Base-by-base conservation (phyloP, 2,888 invertebrate genomes). In the Drosophila kanekoi region DNA sequence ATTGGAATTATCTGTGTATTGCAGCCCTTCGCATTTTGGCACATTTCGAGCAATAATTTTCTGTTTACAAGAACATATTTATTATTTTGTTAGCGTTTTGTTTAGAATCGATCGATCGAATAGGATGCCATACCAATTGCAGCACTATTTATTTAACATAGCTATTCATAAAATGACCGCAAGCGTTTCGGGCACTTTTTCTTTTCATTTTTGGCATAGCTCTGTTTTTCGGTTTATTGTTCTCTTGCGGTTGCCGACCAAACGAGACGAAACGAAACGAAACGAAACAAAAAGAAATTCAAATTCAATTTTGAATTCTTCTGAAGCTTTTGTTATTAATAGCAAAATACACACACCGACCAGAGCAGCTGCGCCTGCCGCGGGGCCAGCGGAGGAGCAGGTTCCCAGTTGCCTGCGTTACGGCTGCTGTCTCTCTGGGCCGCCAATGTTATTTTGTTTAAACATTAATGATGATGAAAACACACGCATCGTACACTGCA, bases 251-350 rank as follows among this genome's bases (percentile, higher is more conserved):
- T 67, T 75, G 79, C 72, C 72, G 85, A 65, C 62, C 79, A 75
- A 77, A 73, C 71, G 61, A 75, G 81, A 66, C 51, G 68, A 48
- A 45, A 51, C 38, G 18, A 18, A 68, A 68, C 72, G 65, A 69
- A 67, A 77, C 64, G 63, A 58, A 79, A 72, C 44, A 56, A 57
- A 68, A 56, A 43, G 33, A 74, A 71, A 66, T 64, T 70, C 32
- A 49, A 72, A 66, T 67, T 67, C 33, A 70, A 64, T 77, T 75
- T 75, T 57, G 53, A 87, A 83, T 85, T 84, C 87, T 85, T 87
- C 79, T 80, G 73, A 88, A 79, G 90, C 90, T 89, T 86, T 89
- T 87, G 89, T 89, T 90, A 90, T 89, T 89, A 91, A 91, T 90
- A 90, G 90, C 86, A 78, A 77, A 76, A 81, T 74, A 80, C 84